These are phyloP conservation scores for Thymelicus acteon DNA, from an alignment of 2,888 invertebrate genomes.

Conservation along the genomic window DNA sequence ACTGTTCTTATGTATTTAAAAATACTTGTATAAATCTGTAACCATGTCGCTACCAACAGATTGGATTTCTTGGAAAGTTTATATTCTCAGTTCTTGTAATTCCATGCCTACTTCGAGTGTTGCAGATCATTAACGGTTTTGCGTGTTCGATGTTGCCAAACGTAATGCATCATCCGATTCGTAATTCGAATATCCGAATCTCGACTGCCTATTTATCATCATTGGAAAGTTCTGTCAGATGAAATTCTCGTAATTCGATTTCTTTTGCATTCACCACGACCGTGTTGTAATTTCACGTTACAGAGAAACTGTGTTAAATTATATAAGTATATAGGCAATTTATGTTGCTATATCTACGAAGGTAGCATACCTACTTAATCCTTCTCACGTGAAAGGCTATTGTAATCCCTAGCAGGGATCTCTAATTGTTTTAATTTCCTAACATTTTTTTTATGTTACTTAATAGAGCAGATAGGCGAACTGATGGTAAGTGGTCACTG, in stretches of 20 bases:
- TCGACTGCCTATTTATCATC: constrained; percentile 39
- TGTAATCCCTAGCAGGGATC: too few relatives aligned
- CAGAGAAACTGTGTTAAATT: constrained; percentile 54
- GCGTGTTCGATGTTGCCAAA: constrained; percentile 3
- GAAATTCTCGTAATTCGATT: constrained; percentile 76
- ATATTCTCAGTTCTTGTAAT: constrained; percentile 15
- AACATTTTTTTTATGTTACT: too few relatives aligned
- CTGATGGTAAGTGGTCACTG: too few relatives aligned
- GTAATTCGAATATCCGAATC: constrained; percentile 35
- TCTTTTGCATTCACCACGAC: constrained; percentile 67
- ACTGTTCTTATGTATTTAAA: too few relatives aligned
- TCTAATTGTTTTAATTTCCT: too few relatives aligned
- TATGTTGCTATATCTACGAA: too few relatives aligned
- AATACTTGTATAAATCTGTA: too few relatives aligned
- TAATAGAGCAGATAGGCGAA: too few relatives aligned
- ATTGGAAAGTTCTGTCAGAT: constrained; percentile 47
- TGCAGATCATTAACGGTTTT: constrained; percentile 29
- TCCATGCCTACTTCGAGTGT: neutral
- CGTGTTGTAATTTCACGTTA: constrained; percentile 76
- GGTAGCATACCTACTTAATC: too few relatives aligned
- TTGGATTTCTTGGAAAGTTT: constrained; percentile 12
- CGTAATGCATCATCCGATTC: constrained; percentile 35
- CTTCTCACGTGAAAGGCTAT: too few relatives aligned
- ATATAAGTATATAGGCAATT: too few relatives aligned
- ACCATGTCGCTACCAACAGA: neutral